Evolutionary conservation across 2,888 invertebrate species (phyloP).

Genomic region (Drepana falcataria): DNA sequence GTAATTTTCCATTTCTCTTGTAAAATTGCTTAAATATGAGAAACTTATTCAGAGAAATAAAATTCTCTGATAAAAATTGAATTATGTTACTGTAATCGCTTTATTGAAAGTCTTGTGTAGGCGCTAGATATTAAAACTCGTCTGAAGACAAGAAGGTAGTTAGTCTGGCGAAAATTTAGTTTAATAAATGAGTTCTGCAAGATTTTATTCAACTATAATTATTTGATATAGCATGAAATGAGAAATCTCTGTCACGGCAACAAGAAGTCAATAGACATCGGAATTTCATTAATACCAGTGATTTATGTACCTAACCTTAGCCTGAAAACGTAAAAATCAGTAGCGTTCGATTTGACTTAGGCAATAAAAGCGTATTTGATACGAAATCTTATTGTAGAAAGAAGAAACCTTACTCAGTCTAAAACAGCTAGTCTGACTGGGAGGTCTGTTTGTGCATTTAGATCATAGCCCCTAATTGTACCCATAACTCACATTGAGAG

Average conservation of each 20-base stretch:
- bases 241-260: not conserved
- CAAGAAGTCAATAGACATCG: not conserved
- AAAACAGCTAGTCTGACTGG: not conserved
- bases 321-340: no score
- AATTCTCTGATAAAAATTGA: no score
- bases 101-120: not conserved
- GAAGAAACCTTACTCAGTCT: not conserved
- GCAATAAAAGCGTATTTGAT: no score
- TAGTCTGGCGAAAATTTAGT: no score
- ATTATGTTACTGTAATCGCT: not conserved
- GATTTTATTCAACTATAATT: no score
- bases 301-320: no score
- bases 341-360: no score
- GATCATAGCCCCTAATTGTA: not conserved
- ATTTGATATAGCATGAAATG: not conserved
- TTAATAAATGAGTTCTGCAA: no score
- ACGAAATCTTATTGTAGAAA: no score
- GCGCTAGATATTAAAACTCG: not conserved
- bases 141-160: not conserved
- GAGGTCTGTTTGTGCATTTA: not conserved
- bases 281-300: not conserved
- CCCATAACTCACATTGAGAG: slow-evolving; percentile 32
- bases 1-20: no score
- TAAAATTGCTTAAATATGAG: no score
- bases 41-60: no score